Evolutionary conservation across 2,888 invertebrate species (phyloP), one percentile per base, ranked within the genome.

Genomic region (Frankliniella intonsa): DNA sequence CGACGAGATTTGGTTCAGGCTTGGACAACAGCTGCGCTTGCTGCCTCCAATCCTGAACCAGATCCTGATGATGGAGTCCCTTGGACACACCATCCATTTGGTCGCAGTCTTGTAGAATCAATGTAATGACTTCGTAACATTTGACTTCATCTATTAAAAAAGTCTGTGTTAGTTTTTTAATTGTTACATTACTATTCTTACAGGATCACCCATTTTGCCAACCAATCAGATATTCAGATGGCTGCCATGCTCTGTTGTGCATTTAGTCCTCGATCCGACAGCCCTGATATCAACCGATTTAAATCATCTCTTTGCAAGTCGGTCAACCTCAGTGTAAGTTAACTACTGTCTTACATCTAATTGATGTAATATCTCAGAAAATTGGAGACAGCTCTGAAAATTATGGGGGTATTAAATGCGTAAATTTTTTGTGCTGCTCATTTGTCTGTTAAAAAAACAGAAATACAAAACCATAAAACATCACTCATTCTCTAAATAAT

Each of bases 221-320:
- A 91, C 84, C 91, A 93, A 82, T 92, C 93, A 10, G 97, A 98
- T 87, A 90, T 97, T 22, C 98, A 98, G 89, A 98, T 96, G 88
- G 95, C 97, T 7, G 97, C 97, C 1, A 96, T 98, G 94, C 87
- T 98, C 83, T 94, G 95, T 84, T 97, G 97, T 87, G 93, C 95
- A 1, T 97, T 97, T 88, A 94, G 94, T 83, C 86, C 86, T 49
- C 86, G 87, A 82, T 85, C 86, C 65, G 87, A 87, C 81, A 85
- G 85, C 69, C 85, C 86, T 38, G 84, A 84, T 80, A 83, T 80
- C 49, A 83, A 81, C 80, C 84, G 84, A 80, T 84, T 84, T 82
- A 86, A 85, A 82, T 83, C 84, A 25, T 84, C 82, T 79, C 83
- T 86, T 85, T 91, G 91, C 84, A 91, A 91, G 85, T 91, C 92